Evolutionary conservation across 2,113 vertebrate genomes (phyloP), one percentile per base, ranked within the genome.

Genomic region (Zingel zingel): DNA sequence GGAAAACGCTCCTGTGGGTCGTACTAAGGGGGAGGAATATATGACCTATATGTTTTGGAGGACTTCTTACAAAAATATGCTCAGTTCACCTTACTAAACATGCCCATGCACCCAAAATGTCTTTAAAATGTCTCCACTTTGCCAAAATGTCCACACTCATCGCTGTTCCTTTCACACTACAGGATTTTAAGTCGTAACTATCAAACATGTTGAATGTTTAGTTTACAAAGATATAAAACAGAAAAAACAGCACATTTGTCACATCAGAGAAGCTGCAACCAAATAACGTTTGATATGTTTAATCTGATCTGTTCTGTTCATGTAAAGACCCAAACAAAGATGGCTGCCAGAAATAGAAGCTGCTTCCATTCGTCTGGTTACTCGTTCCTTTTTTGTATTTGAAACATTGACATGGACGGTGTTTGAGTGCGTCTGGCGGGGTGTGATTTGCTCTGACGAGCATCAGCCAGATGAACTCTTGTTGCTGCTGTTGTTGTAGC

Each of bases 401-500:
- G 30, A 33, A 33, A 50, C 27, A 19, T 15, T 7, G 18, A 47
- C 71, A 36, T 7, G 36, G 1, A 8, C 25, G 13, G 3, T 61
- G 54, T 33, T 33, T 33, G 47, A 80, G 56, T 0, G 1, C 8
- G 68, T 4, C 33, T 0, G 5, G 1, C 23, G 0, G 25, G 19
- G 51, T 48, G 64, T 50, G 57, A 75, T 66, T 64, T 11, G 64
- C 36, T 15, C 45, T 2, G 2, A 30, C 15, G 14, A 69, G 84
- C 71, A 36, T 67, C 74, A 33, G 50, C 25, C 85, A 88, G 86
- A 86, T 88, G 23, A 87, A 88, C 82, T 39, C 9, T 39, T 50
- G 68, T 45, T 87, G 88, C 73, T 77, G 86, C 59, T 78, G 87
- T 66, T 79, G 87, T 76, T 84, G 89, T 56, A 81, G 86, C 53